Conservation (phyloP, 2,797 vertebrate genomes). For the Galagoides demidoff region DNA sequence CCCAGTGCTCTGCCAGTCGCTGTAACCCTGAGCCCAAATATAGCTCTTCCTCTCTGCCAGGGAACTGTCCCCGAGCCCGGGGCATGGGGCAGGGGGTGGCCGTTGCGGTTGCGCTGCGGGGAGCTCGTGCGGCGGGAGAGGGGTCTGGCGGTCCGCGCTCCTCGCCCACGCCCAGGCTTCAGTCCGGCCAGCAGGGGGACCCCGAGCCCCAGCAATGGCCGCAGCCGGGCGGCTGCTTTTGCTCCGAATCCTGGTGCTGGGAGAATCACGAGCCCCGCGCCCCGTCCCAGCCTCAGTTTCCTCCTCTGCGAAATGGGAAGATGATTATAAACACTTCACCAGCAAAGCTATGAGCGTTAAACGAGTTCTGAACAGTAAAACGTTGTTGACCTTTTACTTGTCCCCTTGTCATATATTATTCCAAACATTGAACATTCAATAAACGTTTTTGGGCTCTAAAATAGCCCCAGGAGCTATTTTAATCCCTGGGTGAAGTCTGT, state of each 20-base stretch:
- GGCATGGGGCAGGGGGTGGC: no score
- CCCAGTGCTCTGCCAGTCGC: not conserved
- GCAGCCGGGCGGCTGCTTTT: accelerated
- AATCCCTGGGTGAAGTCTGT: not conserved
- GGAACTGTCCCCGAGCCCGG: not conserved
- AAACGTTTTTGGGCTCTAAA: not conserved
- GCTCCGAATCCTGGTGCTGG: accelerated
- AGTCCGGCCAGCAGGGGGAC: constrained; percentile 75
- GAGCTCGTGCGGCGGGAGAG: not conserved
- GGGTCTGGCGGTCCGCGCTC: not conserved
- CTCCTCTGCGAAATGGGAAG: not conserved
- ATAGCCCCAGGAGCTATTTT: not conserved
- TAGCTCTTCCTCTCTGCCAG: not conserved
- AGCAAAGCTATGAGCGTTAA: no score
- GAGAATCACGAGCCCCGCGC: not conserved
- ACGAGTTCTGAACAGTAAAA: not conserved
- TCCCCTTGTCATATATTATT: not conserved
- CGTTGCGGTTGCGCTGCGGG: no score
- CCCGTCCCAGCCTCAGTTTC: not conserved
- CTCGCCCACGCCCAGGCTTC: not conserved
- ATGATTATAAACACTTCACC: accelerated
- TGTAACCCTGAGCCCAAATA: not conserved
- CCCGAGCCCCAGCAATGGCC: constrained; percentile 51
- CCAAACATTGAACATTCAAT: not conserved
- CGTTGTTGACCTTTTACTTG: not conserved